phyloP scores from a whole-genome alignment of 2,888 invertebrate species.

The Meteorus colon region DNA sequence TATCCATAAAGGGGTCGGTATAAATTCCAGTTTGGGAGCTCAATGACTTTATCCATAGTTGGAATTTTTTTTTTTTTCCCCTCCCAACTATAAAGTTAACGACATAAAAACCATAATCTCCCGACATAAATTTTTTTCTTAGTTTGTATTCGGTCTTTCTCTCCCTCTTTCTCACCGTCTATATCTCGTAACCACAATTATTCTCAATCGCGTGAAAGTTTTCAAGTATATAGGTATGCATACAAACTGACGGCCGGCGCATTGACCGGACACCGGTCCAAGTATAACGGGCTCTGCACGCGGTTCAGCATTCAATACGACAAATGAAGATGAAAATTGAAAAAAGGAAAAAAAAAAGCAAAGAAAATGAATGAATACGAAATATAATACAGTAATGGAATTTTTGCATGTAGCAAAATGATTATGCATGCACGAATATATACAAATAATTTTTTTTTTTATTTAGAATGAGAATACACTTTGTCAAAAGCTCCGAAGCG shows the following conservation, averaged over 20 bases:
- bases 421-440: background rate
- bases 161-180: conserved; percentile 31
- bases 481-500: conserved; percentile 62
- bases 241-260: conserved; percentile 6
- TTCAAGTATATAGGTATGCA: conserved; percentile 25
- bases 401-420: background rate
- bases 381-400: background rate
- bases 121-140: background rate
- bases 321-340: background rate
- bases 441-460: background rate
- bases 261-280: conserved; percentile 30
- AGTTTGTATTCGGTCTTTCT: conserved; percentile 8
- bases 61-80: conserved; percentile 16
- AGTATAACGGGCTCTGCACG: conserved; percentile 19
- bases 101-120: background rate
- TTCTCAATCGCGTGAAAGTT: conserved; percentile 54
- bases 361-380: conserved; percentile 6
- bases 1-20: background rate
- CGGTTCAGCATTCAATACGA: background rate
- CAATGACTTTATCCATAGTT: conserved; percentile 4
- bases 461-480: conserved; percentile 43
- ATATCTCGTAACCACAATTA: conserved; percentile 43
- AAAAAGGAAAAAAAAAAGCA: background rate
- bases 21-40: background rate
- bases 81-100: background rate